Percentiles rank a stretch among this genome's conserved stretches.
Evolutionary conservation across 2,797 vertebrate genomes (phyloP).

Genomic region (Premnoplex brunnescens): DNA sequence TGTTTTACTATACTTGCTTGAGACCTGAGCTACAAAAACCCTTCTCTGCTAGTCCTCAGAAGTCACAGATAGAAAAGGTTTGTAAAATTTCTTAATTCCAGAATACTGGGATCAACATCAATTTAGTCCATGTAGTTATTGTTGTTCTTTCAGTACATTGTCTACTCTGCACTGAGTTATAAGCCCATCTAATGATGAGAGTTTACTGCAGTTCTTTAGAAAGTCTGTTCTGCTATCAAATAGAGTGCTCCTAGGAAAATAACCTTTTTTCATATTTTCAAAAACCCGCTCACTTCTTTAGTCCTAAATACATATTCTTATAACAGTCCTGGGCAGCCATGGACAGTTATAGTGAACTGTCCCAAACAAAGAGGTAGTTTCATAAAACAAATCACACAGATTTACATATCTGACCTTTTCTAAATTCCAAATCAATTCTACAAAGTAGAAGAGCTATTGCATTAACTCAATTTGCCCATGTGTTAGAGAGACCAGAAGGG

Average conservation of each 20-base stretch:
- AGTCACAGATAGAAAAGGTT: not conserved
- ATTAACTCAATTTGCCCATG: not conserved
- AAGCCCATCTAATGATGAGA: not conserved
- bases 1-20: not conserved
- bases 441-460: not conserved
- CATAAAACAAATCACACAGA: not conserved
- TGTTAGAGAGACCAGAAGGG: not conserved
- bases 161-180: not conserved
- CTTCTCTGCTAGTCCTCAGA: not conserved
- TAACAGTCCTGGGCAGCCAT: not conserved
- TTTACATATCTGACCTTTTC: conserved; percentile 15
- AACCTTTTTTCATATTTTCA: not conserved
- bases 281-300: not conserved
- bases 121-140: not conserved
- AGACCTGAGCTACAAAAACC: not conserved
- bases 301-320: not conserved
- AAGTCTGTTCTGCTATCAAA: not conserved
- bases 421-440: conserved; percentile 5
- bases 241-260: not conserved
- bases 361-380: not conserved
- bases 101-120: not conserved
- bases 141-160: not conserved
- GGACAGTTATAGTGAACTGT: not conserved
- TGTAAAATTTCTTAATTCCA: conserved; percentile 8
- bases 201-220: not conserved